Conservation (phyloP, 2,888 invertebrate genomes). For the Achlya flavicornis region DNA sequence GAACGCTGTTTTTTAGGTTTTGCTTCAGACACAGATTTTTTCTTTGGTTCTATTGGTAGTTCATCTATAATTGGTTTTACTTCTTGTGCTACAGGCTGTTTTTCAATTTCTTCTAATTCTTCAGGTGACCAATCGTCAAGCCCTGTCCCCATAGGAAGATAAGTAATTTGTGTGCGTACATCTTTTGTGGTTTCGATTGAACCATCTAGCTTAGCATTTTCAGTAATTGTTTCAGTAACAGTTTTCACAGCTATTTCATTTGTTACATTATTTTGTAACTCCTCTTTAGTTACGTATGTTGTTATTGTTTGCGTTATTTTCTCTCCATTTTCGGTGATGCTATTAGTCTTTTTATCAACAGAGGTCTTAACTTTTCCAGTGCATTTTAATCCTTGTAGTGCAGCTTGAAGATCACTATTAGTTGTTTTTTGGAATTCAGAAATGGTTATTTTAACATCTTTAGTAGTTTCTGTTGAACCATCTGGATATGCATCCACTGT, state of each 20-base stretch:
- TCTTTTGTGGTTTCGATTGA: slow-evolving; percentile 78
- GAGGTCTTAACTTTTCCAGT: slow-evolving; percentile 76
- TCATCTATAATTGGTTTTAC: slow-evolving; percentile 49
- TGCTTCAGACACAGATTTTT: slow-evolving; percentile 42
- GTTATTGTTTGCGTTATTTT: slow-evolving; percentile 73
- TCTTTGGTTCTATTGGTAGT: slow-evolving; percentile 48
- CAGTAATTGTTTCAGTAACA: slow-evolving; percentile 75
- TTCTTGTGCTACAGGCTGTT: slow-evolving; percentile 54
- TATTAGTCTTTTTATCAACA: slow-evolving; percentile 78
- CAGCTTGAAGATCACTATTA: slow-evolving; percentile 74
- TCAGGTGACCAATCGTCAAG: slow-evolving; percentile 78
- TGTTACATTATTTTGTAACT: slow-evolving; percentile 63
- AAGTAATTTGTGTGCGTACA: slow-evolving; percentile 76
- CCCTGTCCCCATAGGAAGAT: slow-evolving; percentile 72
- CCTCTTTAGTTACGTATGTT: slow-evolving; percentile 75
- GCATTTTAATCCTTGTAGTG: slow-evolving; percentile 64
- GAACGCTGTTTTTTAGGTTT: slow-evolving; percentile 71
- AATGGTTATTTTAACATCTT: slow-evolving; percentile 80
- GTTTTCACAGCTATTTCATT: slow-evolving; percentile 77
- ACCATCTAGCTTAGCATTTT: slow-evolving; percentile 70
- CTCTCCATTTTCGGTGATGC: slow-evolving; percentile 73
- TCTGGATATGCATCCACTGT: slow-evolving; percentile 78
- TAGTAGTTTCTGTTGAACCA: slow-evolving; percentile 82
- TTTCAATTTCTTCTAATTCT: slow-evolving; percentile 69
- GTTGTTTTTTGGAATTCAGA: slow-evolving; percentile 79